Base-by-base conservation (phyloP, 2,113 vertebrate species). In the Burhinus bistriatus region DNA sequence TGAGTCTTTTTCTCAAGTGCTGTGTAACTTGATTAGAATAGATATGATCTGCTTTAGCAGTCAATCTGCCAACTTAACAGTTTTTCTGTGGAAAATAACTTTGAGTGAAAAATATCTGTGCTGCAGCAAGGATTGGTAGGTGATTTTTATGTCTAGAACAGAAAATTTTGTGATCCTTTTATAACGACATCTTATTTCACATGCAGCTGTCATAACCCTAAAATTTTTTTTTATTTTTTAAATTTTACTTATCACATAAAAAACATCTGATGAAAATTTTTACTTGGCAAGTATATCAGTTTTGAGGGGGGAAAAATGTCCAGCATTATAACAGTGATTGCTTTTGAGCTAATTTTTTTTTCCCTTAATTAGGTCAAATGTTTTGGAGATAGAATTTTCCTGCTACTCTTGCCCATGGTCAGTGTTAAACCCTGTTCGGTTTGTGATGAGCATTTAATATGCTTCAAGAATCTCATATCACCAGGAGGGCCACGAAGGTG, bases 21-120 rank as follows among this genome's bases (percentile, higher is more conserved):
- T 96, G 27, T 79, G 73, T 71, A 93, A 84, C 72, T 97, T 89
- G 86, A 54, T 87, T 89, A 87, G 89, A 96, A 93, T 93, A 70
- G 80, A 72, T 87, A 55, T 61, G 65, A 86, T 95, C 95, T 97
- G 73, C 83, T 93, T 95, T 89, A 95, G 68, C 89, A 94, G 78
- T 91, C 89, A 83, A 93, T 95, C 89, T 96, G 95, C 87, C 94
- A 94, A 73, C 61, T 82, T 94, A 93, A 97, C 93, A 85, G 75
- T 87, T 96, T 81, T 97, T 92, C 92, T 91, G 77, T 93, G 89
- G 94, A 95, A 95, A 96, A 82, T 87, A 83, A 85, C 91, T 80
- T 91, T 7, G 83, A 91, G 78, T 91, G 95, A 95, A 96, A 93
- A 96, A 93, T 93, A 93, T 93, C 71, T 11, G 1, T 82, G 71